Base-by-base conservation (phyloP, 2,888 invertebrate genomes). In the Dolichopus griseipennis region DNA sequence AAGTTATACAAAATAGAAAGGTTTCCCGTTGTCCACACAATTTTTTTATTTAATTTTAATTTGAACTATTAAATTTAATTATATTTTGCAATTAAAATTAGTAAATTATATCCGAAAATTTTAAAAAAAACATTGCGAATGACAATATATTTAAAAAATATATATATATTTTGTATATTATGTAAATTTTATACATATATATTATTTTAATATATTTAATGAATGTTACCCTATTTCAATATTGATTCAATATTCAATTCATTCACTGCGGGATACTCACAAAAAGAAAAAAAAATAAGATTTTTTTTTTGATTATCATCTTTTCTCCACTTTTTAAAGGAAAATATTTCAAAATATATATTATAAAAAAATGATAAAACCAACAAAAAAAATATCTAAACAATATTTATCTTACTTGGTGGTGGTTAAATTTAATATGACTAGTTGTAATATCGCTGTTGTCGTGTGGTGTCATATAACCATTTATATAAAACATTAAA, bases 391-490 rank as follows among this genome's bases (percentile, higher is more conserved):
- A 27, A 10, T 34, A 37, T 5, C 37, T 37, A 10, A 52, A 18
- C 2, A 52, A 9, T 18, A 52, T 6, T 52, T 18, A 52, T 52
- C 18, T 52, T 52, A 6, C 52, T 52, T 52, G 1, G 41, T 41
- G 41, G 41, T 41, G 15, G 41, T 41, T 41, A 41, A 52, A 52
- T 6, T 52, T 52, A 15, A 18, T 52, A 52, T 52, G n/a, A 52
- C 52, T 18, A 52, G 52, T 18, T 52, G 18, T 52, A 52, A 52
- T 52, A 52, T 18, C 18, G 18, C 18, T 52, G 18, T 52, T 52
- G 52, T 52, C 52, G 52, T 52, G 52, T 6, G 63, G 63, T 63
- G 63, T 63, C 63, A 63, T 27, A 63, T 63, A 27, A 63, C 27
- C 63, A 63, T 63, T 27, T 63, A 62, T 27, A 18, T 33, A 27